These are phyloP conservation scores for Priocnemis perturbator DNA, from an alignment of 2,888 invertebrate species.

Conservation along the genomic window DNA sequence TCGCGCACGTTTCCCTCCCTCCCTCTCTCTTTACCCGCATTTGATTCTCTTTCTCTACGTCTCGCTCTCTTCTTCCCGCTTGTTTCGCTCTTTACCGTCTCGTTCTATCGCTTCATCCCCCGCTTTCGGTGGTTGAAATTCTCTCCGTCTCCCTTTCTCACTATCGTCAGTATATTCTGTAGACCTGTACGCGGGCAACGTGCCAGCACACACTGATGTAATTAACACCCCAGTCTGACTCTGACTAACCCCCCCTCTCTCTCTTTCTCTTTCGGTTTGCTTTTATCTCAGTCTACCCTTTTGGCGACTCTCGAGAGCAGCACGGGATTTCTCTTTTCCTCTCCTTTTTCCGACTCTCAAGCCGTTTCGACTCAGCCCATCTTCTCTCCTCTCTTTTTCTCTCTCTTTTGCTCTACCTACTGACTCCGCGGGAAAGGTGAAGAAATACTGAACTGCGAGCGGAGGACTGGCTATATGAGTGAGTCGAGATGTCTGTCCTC, in stretches of 20 bases:
- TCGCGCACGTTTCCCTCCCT: conserved; percentile 34
- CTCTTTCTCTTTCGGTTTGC: conserved; percentile 23
- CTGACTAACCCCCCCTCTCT: conserved; percentile 21
- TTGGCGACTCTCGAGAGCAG: not conserved
- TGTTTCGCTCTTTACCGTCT: conserved; percentile 18
- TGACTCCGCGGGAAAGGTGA: not conserved
- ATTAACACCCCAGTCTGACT: conserved; percentile 63
- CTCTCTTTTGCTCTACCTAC: conserved; percentile 5
- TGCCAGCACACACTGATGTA: conserved; percentile 68
- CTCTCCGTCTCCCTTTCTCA: conserved; percentile 21
- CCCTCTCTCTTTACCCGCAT: not conserved
- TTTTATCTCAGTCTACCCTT: too few relatives aligned
- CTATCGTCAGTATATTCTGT: conserved; percentile 15
- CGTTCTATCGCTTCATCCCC: conserved; percentile 14
- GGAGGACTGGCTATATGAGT: too few relatives aligned
- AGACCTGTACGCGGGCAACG: conserved; percentile 51
- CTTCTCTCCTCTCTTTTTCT: conserved; percentile 15
- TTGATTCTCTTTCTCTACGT: conserved; percentile 3
- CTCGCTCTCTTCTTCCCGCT: conserved; percentile 27
- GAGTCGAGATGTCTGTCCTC: too few relatives aligned
- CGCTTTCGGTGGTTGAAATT: conserved; percentile 9
- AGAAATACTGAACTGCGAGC: too few relatives aligned
- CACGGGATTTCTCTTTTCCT: not conserved
- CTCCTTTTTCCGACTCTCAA: not conserved
- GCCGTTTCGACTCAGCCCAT: conserved; percentile 16